Evolutionary conservation across 2,888 invertebrate species (phyloP).

Genomic region (Sphaerophoria taeniata): DNA sequence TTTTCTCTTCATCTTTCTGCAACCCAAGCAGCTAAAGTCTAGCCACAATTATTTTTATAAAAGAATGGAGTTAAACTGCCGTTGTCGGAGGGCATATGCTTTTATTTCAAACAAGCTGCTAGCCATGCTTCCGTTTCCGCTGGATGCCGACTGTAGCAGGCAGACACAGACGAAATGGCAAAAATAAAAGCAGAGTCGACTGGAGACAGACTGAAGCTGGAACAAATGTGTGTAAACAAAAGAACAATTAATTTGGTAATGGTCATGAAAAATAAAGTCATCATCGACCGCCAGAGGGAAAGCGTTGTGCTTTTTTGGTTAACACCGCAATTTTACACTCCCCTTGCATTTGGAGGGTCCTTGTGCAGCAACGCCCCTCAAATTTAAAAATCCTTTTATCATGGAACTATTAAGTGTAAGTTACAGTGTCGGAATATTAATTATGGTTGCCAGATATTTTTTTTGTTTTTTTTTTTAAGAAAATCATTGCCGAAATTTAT

Average conservation of each 20-base stretch:
- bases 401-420: slow-evolving; percentile 56
- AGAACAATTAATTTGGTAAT: slow-evolving; percentile 71
- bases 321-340: slow-evolving; percentile 25
- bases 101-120: slow-evolving; percentile 5
- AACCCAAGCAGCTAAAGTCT: slow-evolving; percentile 1
- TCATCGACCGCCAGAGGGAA: slow-evolving; percentile 43
- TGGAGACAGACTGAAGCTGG: slow-evolving; percentile 21
- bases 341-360: neutral
- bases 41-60: neutral
- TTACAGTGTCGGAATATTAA: slow-evolving; percentile 28
- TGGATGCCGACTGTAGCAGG: neutral
- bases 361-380: slow-evolving; percentile 25
- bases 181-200: neutral
- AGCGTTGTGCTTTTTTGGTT: too few relatives aligned
- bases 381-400: slow-evolving; percentile 56
- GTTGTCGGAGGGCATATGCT: slow-evolving; percentile 60
- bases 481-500: neutral
- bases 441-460: neutral
- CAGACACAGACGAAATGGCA: neutral
- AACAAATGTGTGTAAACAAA: slow-evolving; percentile 67
- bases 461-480: neutral
- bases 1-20: slow-evolving; percentile 48
- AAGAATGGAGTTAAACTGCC: neutral
- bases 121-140: slow-evolving; percentile 26
- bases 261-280: slow-evolving; percentile 64